Evolutionary conservation across 2,113 vertebrate species (phyloP).

Genomic region (Cynocephalus volans): DNA sequence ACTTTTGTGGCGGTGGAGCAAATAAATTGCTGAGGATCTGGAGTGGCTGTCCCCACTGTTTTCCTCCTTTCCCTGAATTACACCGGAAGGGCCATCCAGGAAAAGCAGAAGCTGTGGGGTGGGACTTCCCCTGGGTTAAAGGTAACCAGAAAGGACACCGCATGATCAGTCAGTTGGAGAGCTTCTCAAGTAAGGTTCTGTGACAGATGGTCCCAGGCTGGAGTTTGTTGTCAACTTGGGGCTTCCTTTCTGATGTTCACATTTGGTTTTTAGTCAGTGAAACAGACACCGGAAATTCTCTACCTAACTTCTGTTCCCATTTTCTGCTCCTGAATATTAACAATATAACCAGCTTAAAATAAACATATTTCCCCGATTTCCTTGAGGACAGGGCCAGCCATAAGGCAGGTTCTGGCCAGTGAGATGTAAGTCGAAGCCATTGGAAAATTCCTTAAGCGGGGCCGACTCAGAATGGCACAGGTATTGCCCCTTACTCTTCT

Average conservation of each 20-base stretch:
- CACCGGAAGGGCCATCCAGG: background rate
- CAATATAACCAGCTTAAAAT: background rate
- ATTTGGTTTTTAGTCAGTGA: background rate
- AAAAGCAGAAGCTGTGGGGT: background rate
- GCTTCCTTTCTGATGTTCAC: background rate
- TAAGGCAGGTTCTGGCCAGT: background rate
- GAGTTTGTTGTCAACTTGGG: background rate
- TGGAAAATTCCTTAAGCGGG: constrained; percentile 16
- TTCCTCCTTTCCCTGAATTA: background rate
- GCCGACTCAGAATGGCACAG: background rate
- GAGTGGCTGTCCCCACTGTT: background rate
- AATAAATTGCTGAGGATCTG: background rate
- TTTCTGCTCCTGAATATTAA: background rate
- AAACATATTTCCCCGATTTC: constrained; percentile 32
- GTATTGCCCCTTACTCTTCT: background rate
- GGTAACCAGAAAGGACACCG: background rate
- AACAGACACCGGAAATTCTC: background rate
- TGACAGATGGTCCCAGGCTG: background rate
- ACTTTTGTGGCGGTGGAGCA: background rate
- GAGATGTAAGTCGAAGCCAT: background rate
- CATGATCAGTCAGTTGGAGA: background rate
- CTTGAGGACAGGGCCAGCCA: background rate
- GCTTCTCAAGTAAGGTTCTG: background rate
- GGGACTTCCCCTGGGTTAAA: background rate
- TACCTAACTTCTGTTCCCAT: background rate